These are phyloP conservation scores for Proterorhinus semilunaris DNA, from an alignment of 2,113 vertebrate species.

Conservation along the genomic window DNA sequence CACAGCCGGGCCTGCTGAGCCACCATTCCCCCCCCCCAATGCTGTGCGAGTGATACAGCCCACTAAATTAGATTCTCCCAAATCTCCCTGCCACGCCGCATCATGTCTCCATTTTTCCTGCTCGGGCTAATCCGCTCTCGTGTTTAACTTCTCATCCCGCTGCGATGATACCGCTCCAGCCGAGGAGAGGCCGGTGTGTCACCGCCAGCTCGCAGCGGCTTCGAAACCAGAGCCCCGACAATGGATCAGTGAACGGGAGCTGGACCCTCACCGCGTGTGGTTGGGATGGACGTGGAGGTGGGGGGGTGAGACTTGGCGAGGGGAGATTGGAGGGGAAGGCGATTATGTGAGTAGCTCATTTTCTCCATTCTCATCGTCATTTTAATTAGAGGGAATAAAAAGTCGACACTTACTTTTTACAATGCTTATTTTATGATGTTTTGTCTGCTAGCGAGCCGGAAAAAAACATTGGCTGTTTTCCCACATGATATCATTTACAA, in stretches of 20 bases:
- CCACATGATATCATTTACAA: too few relatives aligned
- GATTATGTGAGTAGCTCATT: not conserved
- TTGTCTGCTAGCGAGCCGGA: too few relatives aligned
- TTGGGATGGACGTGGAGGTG: constrained; percentile 42
- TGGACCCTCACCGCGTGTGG: constrained; percentile 29
- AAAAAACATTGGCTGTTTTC: too few relatives aligned
- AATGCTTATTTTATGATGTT: too few relatives aligned
- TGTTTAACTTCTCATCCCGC: constrained; percentile 38
- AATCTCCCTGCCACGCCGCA: constrained; percentile 1
- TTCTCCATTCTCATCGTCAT: too few relatives aligned
- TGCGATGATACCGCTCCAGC: constrained; percentile 36
- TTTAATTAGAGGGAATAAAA: too few relatives aligned
- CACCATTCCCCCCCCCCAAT: not conserved
- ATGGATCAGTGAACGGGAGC: constrained; percentile 36
- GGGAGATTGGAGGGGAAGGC: not conserved
- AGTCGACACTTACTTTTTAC: too few relatives aligned
- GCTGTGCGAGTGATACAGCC: not conserved
- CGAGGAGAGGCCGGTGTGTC: constrained; percentile 37
- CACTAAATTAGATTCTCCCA: not conserved
- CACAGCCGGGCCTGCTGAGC: not conserved
- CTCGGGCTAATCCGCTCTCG: not conserved
- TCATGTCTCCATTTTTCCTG: constrained; percentile 14
- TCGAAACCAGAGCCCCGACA: constrained; percentile 48
- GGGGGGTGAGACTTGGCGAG: constrained; percentile 36
- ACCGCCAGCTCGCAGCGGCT: constrained; percentile 46